Conservation (phyloP, 2,113 vertebrate genomes). For the Anser brachyrhynchus region DNA sequence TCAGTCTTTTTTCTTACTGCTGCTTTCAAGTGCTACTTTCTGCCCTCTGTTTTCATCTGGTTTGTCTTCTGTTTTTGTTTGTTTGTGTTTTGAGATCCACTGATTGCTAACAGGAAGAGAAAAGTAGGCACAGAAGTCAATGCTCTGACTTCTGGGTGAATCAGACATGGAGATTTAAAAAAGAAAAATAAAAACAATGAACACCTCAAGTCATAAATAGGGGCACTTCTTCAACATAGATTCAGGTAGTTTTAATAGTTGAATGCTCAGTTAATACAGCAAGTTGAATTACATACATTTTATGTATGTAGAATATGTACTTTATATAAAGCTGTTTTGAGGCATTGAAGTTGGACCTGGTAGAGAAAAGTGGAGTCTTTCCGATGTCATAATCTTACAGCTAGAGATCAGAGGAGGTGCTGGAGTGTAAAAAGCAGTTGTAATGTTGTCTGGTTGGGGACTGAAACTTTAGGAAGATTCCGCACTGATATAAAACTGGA, state of each 20-base stretch:
- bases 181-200: background rate
- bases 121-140: background rate
- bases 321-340: background rate
- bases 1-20: background rate
- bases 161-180: background rate
- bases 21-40: background rate
- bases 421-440: background rate
- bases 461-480: background rate
- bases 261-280: background rate
- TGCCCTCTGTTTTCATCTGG: background rate
- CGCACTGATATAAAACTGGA: background rate
- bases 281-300: background rate
- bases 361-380: background rate
- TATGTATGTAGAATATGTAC: background rate
- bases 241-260: background rate
- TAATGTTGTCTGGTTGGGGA: background rate
- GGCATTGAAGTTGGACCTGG: background rate
- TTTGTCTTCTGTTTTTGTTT: too few relatives aligned
- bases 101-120: background rate
- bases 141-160: background rate
- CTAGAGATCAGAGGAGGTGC: background rate
- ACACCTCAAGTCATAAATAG: background rate
- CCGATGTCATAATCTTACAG: background rate
- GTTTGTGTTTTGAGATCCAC: background rate
- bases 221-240: rapidly evolving